Percentiles rank a stretch among this genome's conserved stretches.
These are phyloP conservation scores for Chymomyza fuscimana DNA, from an alignment of 2,888 invertebrate species.

Conservation along the genomic window DNA sequence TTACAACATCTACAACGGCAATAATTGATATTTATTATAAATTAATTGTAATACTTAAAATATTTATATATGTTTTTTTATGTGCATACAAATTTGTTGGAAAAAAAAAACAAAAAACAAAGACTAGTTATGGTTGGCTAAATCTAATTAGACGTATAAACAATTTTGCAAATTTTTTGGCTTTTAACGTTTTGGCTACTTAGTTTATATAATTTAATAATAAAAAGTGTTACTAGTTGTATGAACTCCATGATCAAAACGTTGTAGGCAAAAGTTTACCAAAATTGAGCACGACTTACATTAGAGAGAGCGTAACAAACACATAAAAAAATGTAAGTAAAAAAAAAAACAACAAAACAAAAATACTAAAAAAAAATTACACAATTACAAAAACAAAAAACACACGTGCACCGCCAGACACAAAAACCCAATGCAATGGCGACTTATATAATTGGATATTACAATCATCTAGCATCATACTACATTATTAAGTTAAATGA, in stretches of 20 bases:
- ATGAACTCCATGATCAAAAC: not conserved
- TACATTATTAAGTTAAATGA: not conserved
- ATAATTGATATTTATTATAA: constrained; percentile 60
- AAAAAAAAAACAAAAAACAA: constrained; percentile 22
- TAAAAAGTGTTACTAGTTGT: not conserved
- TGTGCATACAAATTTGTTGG: constrained; percentile 43
- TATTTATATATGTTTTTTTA: constrained; percentile 54
- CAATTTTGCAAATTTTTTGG: not conserved
- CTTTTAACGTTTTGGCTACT: not conserved
- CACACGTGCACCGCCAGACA: constrained; percentile 38
- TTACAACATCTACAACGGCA: constrained; percentile 23
- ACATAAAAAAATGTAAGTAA: constrained; percentile 14
- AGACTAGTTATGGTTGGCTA: constrained; percentile 29
- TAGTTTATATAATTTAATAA: too few species aligned
- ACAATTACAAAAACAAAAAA: constrained; percentile 14
- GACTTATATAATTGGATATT: not conserved
- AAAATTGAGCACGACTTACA: constrained; percentile 39
- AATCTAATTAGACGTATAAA: not conserved
- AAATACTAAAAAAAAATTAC: constrained; percentile 20
- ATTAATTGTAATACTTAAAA: constrained; percentile 50
- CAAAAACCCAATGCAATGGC: not conserved
- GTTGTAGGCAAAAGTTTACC: constrained; percentile 4
- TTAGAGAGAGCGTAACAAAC: constrained; percentile 19
- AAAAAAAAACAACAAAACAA: constrained; percentile 30
- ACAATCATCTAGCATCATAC: not conserved